Base-by-base conservation (phyloP, 2,888 invertebrate species). In the Adineta ricciae region DNA sequence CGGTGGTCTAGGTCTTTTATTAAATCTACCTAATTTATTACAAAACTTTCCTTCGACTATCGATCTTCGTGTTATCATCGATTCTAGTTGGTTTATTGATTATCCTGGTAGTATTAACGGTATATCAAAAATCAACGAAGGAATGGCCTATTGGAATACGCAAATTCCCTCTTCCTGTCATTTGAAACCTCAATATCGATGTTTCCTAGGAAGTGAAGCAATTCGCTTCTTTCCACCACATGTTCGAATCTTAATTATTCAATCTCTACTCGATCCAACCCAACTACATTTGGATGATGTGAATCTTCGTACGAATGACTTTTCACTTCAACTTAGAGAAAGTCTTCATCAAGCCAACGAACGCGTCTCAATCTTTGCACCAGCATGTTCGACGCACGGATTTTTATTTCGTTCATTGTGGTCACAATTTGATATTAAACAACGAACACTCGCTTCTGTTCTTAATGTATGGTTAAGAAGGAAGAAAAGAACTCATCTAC, bases 1-100 rank as follows among this genome's bases (percentile, higher is more conserved):
- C 24, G 85, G 85, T 46, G 85, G 85, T 82, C 83, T 85, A 24
- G 85, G 85, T 32, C 83, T 84, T 36, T 49, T 85, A 36, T 83
- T 85, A 52, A 85, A 83, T 49, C 41, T 78, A 41, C 78, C 78
- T n/a, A 78, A 41, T 78, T 78, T 78, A 78, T 78, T 78, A 78
- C 24, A 3, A 9, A n/a, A 78, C 24, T 78, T 78, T 41, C 8
- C 78, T n/a, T n/a, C 41, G 41, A 27, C 78, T 24, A 54, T 46
- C 21, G 56, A 85, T 24, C 27, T 85, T 21, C 83, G 83, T 24
- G 41, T 78, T 27, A 56, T 85, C 8, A 85, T 85, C 21, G 85
- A 85, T 41, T 85, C 85, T 1, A 41, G 83, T 32, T 85, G 85
- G 85, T 78, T 83, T 24, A 38, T 85, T 41, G 85, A 85, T 27